Conservation (phyloP, 2,888 invertebrate species). For the Diaprepes abbreviatus region DNA sequence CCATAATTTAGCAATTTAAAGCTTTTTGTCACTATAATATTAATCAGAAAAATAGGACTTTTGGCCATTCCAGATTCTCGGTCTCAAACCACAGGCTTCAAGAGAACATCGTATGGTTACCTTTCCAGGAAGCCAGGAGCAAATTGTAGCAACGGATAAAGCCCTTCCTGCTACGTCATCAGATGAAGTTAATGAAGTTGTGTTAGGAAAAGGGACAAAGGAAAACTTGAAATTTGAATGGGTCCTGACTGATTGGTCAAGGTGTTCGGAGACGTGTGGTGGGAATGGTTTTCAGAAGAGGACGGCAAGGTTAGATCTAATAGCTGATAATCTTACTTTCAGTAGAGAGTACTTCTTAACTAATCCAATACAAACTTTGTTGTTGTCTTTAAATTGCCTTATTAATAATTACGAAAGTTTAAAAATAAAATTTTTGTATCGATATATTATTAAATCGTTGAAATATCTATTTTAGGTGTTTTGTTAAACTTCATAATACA, state of each 20-base stretch:
- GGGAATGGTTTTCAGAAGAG: constrained; percentile 81
- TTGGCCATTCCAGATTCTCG: constrained; percentile 85
- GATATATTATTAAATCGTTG: too few relatives aligned
- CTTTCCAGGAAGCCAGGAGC: constrained; percentile 64
- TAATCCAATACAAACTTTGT: too few relatives aligned
- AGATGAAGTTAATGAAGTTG: constrained; percentile 64
- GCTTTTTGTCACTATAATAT: constrained; percentile 48
- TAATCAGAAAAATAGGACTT: constrained; percentile 78
- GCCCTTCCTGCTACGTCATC: constrained; percentile 22
- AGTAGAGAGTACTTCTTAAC: too few relatives aligned
- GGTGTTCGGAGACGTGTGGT: constrained; percentile 88
- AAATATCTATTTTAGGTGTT: constrained; percentile 30
- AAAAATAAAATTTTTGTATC: too few relatives aligned
- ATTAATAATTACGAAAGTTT: too few relatives aligned
- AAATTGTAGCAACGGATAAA: constrained; percentile 42
- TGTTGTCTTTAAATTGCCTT: too few relatives aligned
- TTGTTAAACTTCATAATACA: constrained; percentile 68
- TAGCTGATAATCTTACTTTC: too few relatives aligned
- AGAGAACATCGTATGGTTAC: constrained; percentile 78
- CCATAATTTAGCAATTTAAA: neutral
- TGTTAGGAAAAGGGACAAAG: constrained; percentile 65
- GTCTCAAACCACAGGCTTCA: constrained; percentile 69
- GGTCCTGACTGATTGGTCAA: constrained; percentile 88
- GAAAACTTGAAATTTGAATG: constrained; percentile 79
- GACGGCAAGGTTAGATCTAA: constrained; percentile 77